phyloP scores from a whole-genome alignment of 2,797 vertebrate species.

The Spatula versicolor region DNA sequence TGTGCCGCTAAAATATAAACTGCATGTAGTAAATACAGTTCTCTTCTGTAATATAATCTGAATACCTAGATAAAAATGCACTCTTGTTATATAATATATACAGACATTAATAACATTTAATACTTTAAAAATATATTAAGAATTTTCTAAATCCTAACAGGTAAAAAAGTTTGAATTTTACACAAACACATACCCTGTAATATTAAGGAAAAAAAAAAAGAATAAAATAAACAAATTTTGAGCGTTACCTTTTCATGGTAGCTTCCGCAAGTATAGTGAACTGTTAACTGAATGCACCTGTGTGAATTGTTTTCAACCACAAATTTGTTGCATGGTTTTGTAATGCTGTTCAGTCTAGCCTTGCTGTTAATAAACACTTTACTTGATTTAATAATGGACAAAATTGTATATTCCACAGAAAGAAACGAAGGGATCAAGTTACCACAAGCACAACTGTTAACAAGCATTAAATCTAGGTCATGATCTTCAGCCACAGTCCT shows the following conservation, averaged over 20 bases:
- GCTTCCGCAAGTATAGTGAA: background rate
- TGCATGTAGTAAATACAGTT: slow-evolving; percentile 46
- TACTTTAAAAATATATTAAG: background rate
- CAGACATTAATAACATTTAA: background rate
- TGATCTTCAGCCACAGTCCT: background rate
- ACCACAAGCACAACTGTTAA: background rate
- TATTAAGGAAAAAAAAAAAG: background rate
- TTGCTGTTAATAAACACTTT: background rate
- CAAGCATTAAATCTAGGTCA: background rate
- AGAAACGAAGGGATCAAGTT: background rate
- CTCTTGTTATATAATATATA: background rate
- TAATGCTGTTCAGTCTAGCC: background rate
- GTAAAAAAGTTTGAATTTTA: background rate
- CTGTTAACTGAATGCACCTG: background rate
- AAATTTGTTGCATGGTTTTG: background rate
- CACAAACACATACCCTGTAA: background rate
- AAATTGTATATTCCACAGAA: background rate
- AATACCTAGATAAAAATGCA: slow-evolving; percentile 6
- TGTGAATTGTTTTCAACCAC: background rate
- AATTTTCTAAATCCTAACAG: background rate
- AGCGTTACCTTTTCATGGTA: background rate
- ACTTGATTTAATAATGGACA: background rate
- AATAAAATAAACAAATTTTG: background rate
- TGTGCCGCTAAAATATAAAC: slow-evolving; percentile 28
- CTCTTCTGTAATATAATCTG: slow-evolving; percentile 48